Base-by-base conservation (phyloP, 2,888 invertebrate species). In the Pteria penguin region DNA sequence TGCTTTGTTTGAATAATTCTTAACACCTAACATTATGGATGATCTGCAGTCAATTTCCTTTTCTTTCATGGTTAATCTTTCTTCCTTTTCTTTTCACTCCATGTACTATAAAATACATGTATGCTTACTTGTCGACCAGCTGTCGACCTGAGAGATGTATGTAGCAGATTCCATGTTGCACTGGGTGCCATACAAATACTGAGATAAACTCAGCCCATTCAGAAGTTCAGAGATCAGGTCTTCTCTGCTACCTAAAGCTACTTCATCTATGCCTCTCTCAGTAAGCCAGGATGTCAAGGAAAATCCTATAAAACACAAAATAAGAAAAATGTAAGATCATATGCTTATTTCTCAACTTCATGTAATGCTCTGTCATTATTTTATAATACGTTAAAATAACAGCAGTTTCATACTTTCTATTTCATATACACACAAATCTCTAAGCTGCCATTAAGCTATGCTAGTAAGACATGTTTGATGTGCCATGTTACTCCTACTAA, bases 191-290 rank as follows among this genome's bases (percentile, higher is more conserved):
- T 45, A 36, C 45, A 82, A 55, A 18, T 63, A 52, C 11, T 74
- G 78, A 33, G 78, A 76, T 58, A 79, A 24, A 27, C 63, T 63
- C 0, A 73, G 58, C 22, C 73, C 65, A 33, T 77, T 73, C 52
- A 73, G 33, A n/a, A 77, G 69, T 18, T 69, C 36, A 27, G 69
- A 54, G 2, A 36, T 2, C n/a, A 52, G 57, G 61, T 72, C 55
- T 18, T 70, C 70, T 24, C 68, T 57, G 29, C 52, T 68, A 2
- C 27, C 52, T 32, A 75, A 57, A 36, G 31, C 57, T n/a, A 29
- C 29, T 11, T 45, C 29, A 45, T 55, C 26, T 24, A 65, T 31
- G 4, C 68, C 58, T 27, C 65, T 57, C 4, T 73, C 72, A 22
- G 32, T 2, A 27, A 69, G 55, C 76, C 76, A 77, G 24, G 57